phyloP scores from a whole-genome alignment of 2,797 vertebrate genomes.

The Buphagus erythrorhynchus region DNA sequence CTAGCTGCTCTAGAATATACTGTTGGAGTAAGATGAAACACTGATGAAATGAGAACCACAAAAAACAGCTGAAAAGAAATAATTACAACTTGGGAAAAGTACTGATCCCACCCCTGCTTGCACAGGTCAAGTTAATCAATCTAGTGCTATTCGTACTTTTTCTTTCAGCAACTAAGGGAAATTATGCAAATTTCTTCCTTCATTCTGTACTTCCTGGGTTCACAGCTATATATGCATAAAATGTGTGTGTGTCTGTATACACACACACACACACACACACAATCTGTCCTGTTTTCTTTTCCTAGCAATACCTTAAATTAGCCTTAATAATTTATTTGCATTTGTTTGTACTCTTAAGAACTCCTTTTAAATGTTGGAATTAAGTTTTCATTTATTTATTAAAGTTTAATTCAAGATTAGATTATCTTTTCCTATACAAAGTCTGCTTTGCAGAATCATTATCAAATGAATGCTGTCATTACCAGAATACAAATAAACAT shows the following conservation, averaged over 20 bases:
- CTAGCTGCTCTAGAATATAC: background rate
- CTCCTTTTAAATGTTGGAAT: background rate
- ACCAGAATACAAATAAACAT: background rate
- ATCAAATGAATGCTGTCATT: background rate
- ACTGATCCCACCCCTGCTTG: background rate
- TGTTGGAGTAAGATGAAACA: background rate
- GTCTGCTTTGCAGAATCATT: background rate
- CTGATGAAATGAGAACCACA: background rate
- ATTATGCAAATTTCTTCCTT: background rate
- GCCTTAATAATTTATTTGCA: background rate
- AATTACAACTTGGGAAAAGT: background rate
- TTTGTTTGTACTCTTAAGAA: background rate
- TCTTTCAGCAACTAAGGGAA: background rate
- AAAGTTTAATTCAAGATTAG: background rate
- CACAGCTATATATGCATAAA: background rate
- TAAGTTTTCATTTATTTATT: background rate
- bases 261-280: background rate
- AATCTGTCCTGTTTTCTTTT: background rate
- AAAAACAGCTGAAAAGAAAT: background rate
- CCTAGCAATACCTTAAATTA: background rate
- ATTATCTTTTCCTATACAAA: background rate
- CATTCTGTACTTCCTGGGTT: background rate
- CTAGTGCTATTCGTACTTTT: background rate
- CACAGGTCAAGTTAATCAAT: background rate
- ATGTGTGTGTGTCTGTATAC: rapidly evolving